Evolutionary conservation across 1,140 invertebrate genomes (phyloP), one percentile per base, ranked within the genome.

Genomic region (Tenebrio molitor): DNA sequence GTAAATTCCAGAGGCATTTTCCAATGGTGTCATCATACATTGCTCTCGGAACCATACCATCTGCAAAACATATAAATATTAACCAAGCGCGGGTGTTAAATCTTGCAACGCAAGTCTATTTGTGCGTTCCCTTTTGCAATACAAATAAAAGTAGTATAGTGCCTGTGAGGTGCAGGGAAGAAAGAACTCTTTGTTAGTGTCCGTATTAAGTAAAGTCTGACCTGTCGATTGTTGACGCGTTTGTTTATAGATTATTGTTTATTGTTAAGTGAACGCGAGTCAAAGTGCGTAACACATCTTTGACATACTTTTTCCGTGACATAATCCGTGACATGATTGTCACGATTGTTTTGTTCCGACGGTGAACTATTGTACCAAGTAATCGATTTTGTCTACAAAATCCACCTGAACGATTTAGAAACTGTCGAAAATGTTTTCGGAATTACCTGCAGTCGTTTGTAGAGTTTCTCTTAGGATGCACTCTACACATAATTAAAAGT

Each of bases 301-400:
- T 66, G 64, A 66, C 64, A 41, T 33, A 66, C 64, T 66, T 66
- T 66, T 21, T 16, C 21, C 23, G 23, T 66, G 16, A 65, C 62
- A 65, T 39, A 65, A 65, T 3, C 12, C 16, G 42, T 66, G 64
- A 66, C 64, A 44, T 66, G 21, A 42, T 44, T 66, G 16, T 17
- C 21, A 14, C 29, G 12, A 58, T 53, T 53, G 17, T 58, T 58
- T n/a, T n/a, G n/a, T n/a, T n/a, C n/a, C 21, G 21, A 29, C 25
- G 29, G 50, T 29, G 50, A 58, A 29, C 15, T 58, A 29, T 29
- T 21, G 46, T 53, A 23, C 19, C 16, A 14, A 15, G 17, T 2
- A 17, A 17, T 15, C 42, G 42, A 46, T 17, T 8, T 4, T 29
- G 8, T 29, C 8, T 29, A 29, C 42, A 46, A 16, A 46, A 46